Conservation (phyloP, 1,140 invertebrate species). For the Helicoverpa zea region DNA sequence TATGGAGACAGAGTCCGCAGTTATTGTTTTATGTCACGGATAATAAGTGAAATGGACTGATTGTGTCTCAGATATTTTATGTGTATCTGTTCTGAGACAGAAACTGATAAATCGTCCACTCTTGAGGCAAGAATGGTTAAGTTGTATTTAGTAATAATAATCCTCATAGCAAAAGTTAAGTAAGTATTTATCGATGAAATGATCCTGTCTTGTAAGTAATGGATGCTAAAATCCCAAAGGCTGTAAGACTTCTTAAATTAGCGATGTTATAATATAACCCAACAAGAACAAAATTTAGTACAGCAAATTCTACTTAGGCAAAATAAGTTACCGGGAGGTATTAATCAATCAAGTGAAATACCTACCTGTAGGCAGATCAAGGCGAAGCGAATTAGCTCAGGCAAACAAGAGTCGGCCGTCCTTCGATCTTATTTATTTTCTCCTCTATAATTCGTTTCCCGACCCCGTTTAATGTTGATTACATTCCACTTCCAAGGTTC, state of each 20-base stretch:
- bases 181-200: too few species aligned
- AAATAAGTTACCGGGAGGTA: conserved; percentile 26
- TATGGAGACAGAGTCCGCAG: conserved; percentile 35
- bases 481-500: conserved; percentile 74
- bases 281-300: not conserved
- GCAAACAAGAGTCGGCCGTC: conserved; percentile 42
- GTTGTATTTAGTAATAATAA: too few species aligned
- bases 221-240: too few species aligned
- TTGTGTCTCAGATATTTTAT: conserved; percentile 17
- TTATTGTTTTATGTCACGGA: conserved; percentile 49
- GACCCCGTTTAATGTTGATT: conserved; percentile 79
- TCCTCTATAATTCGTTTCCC: conserved; percentile 74
- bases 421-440: conserved; percentile 67
- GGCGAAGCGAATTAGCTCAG: conserved; percentile 42
- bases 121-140: not conserved
- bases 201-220: too few species aligned
- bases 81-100: conserved; percentile 7
- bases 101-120: not conserved
- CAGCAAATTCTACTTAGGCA: conserved; percentile 16
- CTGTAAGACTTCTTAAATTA: not conserved
- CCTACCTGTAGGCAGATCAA: conserved; percentile 39
- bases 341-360: conserved; percentile 50
- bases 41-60: conserved; percentile 45
- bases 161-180: too few species aligned
- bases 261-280: not conserved